These are phyloP conservation scores for Ciconia nigra DNA, from an alignment of 2,797 vertebrate species.

Conservation along the genomic window DNA sequence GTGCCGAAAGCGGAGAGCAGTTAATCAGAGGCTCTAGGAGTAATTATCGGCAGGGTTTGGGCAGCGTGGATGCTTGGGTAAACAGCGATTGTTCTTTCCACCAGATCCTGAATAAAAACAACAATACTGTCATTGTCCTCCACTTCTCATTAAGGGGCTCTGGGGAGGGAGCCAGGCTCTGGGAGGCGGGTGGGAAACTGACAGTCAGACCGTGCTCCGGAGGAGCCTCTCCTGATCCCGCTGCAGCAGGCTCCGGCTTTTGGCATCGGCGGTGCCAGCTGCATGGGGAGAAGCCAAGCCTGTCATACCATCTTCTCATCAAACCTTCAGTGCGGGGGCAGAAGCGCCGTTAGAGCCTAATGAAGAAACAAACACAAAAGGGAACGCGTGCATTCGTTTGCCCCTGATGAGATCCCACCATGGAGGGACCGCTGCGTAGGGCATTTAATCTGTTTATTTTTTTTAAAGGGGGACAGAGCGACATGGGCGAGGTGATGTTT, in stretches of 20 bases:
- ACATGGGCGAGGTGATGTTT: fast-evolving
- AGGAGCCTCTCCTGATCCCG: conserved; percentile 76
- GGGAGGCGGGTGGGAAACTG: conserved; percentile 81
- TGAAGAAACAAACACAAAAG: conserved; percentile 87
- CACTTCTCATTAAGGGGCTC: conserved; percentile 84
- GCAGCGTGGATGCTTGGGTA: conserved; percentile 82
- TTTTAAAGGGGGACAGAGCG: not conserved
- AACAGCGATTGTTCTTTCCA: conserved; percentile 87
- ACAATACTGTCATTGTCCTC: conserved; percentile 89
- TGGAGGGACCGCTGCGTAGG: not conserved
- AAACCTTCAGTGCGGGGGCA: conserved; percentile 74
- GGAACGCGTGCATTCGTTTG: conserved; percentile 76
- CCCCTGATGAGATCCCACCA: not conserved
- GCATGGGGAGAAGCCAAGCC: conserved; percentile 82
- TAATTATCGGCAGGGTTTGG: conserved; percentile 79
- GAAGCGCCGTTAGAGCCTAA: conserved; percentile 77
- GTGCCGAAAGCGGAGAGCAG: conserved; percentile 72
- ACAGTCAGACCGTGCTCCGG: conserved; percentile 69
- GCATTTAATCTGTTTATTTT: fast-evolving
- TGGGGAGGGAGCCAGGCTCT: conserved; percentile 65
- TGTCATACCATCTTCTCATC: conserved; percentile 89
- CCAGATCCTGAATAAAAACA: conserved; percentile 78
- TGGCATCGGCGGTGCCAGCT: conserved; percentile 80
- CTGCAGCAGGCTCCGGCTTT: conserved; percentile 77
- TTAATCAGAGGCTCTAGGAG: conserved; percentile 83